Conservation (phyloP, 2,888 invertebrate species). For the Gasteruption jaculator region DNA sequence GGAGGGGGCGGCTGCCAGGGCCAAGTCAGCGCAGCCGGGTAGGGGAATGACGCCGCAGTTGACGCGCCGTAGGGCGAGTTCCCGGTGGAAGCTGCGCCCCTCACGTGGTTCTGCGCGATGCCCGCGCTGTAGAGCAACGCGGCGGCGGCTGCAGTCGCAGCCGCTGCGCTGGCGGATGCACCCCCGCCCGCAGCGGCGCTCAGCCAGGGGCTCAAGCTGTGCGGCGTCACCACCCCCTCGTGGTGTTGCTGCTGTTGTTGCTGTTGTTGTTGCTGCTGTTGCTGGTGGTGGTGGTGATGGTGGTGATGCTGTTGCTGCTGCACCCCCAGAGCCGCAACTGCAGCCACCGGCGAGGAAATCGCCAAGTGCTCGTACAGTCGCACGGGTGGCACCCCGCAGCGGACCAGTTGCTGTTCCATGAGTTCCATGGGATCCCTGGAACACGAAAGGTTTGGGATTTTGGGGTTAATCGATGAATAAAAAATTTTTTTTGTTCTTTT, state of each 20-base stretch:
- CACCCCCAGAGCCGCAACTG: conserved; percentile 27
- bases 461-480: conserved; percentile 1
- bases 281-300: conserved; percentile 19
- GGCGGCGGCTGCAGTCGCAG: conserved; percentile 36
- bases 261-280: conserved; percentile 25
- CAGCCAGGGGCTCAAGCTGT: conserved; percentile 40
- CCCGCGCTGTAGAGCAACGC: conserved; percentile 42
- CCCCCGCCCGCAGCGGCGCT: too few relatives aligned
- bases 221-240: too few relatives aligned
- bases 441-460: conserved; percentile 15
- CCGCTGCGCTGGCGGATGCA: too few relatives aligned
- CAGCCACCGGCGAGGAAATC: conserved; percentile 36
- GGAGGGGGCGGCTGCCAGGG: conserved; percentile 44
- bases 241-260: conserved; percentile 30
- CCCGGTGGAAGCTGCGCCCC: conserved; percentile 24
- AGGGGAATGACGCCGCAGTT: conserved; percentile 31
- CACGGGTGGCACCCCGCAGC: conserved; percentile 47
- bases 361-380: conserved; percentile 47
- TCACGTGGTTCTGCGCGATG: conserved; percentile 32
- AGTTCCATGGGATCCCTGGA: conserved; percentile 49
- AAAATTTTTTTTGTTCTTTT: too few relatives aligned
- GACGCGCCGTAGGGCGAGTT: conserved; percentile 36
- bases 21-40: conserved; percentile 39
- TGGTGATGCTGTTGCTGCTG: conserved; percentile 25
- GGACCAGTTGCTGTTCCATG: conserved; percentile 48